These are phyloP conservation scores for Macroglossus sobrinus DNA, from an alignment of 2,113 vertebrate genomes.

Conservation along the genomic window DNA sequence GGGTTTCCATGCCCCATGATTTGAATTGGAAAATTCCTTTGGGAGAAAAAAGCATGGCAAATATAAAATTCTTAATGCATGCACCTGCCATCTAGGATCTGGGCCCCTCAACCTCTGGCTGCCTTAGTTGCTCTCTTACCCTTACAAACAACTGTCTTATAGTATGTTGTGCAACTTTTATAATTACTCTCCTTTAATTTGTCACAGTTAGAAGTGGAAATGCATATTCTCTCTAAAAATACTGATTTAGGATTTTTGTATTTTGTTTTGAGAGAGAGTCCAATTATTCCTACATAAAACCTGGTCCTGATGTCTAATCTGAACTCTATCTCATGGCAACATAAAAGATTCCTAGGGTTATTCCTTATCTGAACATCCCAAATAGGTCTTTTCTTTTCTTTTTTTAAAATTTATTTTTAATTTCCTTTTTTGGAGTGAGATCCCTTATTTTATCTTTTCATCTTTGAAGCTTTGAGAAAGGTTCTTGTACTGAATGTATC, in stretches of 20 bases:
- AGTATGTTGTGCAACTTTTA: neutral
- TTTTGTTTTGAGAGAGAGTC: neutral
- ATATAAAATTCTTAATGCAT: neutral
- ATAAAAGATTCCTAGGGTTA: neutral
- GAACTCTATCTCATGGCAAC: neutral
- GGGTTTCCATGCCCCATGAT: neutral
- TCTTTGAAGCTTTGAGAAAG: neutral
- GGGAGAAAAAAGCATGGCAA: neutral
- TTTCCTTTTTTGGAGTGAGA: too few species aligned
- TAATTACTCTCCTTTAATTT: neutral
- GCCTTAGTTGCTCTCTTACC: neutral
- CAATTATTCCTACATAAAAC: neutral
- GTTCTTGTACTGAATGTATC: neutral
- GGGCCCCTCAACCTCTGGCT: neutral
- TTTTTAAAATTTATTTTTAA: neutral
- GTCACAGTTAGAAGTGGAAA: neutral
- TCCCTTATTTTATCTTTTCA: neutral
- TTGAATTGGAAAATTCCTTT: neutral
- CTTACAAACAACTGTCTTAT: neutral
- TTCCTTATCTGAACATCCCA: neutral
- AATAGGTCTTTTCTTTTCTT: neutral
- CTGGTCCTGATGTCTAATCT: neutral
- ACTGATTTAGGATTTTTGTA: neutral
- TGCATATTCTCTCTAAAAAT: neutral
- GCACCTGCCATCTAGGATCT: neutral